Conservation (phyloP, 2,113 vertebrate genomes). For the Crotalus helleri region DNA sequence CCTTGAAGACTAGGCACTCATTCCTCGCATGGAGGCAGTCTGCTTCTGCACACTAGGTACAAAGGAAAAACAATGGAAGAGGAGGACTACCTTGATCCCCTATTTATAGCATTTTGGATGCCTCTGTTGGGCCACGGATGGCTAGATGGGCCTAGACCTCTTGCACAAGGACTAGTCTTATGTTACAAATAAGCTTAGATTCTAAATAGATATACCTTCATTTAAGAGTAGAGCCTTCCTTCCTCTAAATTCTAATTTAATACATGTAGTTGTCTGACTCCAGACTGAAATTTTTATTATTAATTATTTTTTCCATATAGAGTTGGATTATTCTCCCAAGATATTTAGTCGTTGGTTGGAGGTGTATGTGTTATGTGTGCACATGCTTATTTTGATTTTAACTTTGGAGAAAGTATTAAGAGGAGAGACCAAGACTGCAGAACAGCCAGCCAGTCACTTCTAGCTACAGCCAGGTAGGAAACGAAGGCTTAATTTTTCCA, state of each 20-base stretch:
- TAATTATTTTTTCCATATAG: background rate
- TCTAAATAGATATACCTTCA: background rate
- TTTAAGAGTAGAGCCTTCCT: background rate
- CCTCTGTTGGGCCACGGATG: background rate
- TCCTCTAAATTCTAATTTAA: background rate
- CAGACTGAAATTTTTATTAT: background rate
- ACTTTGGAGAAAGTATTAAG: background rate
- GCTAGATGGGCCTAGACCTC: background rate
- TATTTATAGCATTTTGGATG: background rate
- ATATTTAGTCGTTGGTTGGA: background rate
- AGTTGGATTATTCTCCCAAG: background rate
- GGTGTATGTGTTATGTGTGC: background rate
- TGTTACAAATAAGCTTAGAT: background rate
- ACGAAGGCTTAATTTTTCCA: background rate
- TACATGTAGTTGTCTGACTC: background rate
- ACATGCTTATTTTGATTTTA: background rate
- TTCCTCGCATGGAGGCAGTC: background rate
- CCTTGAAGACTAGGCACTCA: background rate
- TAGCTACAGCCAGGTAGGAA: no score
- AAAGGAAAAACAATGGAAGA: background rate
- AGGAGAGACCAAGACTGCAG: background rate
- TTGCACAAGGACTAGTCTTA: background rate
- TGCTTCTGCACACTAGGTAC: background rate
- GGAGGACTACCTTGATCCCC: background rate
- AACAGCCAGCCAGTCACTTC: background rate